phyloP scores from a whole-genome alignment of 2,888 invertebrate genomes.

The Lasioglossum vierecki region DNA sequence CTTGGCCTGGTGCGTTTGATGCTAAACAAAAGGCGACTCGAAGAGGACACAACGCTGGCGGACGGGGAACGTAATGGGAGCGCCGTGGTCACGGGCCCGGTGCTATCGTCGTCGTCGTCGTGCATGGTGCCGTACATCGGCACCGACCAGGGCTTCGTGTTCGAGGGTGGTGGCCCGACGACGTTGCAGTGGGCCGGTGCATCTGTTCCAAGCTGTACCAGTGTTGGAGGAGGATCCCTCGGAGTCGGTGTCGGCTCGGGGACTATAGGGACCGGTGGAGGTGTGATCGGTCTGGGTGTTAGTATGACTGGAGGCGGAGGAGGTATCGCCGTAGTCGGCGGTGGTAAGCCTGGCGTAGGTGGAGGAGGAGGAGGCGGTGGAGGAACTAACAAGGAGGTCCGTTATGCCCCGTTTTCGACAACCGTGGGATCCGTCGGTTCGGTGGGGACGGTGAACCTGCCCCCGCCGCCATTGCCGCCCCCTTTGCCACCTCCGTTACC shows the following conservation, averaged over 20 bases:
- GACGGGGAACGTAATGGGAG: slow-evolving; percentile 82
- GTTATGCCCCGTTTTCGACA: slow-evolving; percentile 85
- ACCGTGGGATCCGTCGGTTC: slow-evolving; percentile 54
- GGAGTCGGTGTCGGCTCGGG: slow-evolving; percentile 62
- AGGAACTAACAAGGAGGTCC: slow-evolving; percentile 85
- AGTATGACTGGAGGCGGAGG: slow-evolving; percentile 70
- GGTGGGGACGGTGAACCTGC: slow-evolving; percentile 16
- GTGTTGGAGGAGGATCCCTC: slow-evolving; percentile 65
- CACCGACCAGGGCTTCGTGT: slow-evolving; percentile 75
- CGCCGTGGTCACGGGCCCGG: slow-evolving; percentile 73
- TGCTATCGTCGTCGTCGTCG: slow-evolving; percentile 69
- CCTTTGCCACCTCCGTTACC: slow-evolving; percentile 82
- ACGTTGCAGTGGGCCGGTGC: slow-evolving; percentile 71
- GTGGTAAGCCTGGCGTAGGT: slow-evolving; percentile 29
- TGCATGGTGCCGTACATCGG: slow-evolving; percentile 69
- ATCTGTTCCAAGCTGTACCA: slow-evolving; percentile 71
- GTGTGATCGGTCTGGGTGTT: slow-evolving; percentile 61
- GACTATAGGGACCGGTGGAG: slow-evolving; percentile 66
- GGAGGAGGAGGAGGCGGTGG: slow-evolving; percentile 70
- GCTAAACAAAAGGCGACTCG: slow-evolving; percentile 82
- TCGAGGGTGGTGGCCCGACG: slow-evolving; percentile 74
- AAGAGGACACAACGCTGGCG: slow-evolving; percentile 78
- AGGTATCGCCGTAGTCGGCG: slow-evolving; percentile 3
- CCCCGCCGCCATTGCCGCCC: slow-evolving; percentile 83
- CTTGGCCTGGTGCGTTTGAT: slow-evolving; percentile 74